Conservation (phyloP, 2,888 invertebrate species). For the Athalia rosae region DNA sequence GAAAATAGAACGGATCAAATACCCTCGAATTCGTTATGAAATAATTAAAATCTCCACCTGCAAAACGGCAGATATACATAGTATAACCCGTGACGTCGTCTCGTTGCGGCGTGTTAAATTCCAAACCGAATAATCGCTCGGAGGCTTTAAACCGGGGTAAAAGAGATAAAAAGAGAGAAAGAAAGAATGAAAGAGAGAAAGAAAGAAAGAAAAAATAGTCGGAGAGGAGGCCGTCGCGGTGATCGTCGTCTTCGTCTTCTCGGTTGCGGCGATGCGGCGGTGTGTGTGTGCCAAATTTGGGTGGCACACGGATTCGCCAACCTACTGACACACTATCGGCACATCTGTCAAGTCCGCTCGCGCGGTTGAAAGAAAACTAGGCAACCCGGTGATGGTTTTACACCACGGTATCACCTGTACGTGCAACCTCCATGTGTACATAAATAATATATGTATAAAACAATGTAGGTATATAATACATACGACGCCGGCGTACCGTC, state of each 20-base stretch:
- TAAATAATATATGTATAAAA: neutral
- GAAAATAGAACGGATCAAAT: neutral
- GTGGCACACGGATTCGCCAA: slow-evolving; percentile 63
- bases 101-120: neutral
- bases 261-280: too few species aligned
- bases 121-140: slow-evolving; percentile 30
- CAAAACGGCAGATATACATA: too few species aligned
- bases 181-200: slow-evolving; percentile 4
- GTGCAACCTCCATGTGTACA: slow-evolving; percentile 1
- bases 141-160: neutral
- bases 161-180: neutral
- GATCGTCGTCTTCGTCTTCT: too few species aligned
- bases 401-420: too few species aligned
- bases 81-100: too few species aligned
- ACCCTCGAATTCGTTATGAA: neutral
- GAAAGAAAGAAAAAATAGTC: slow-evolving; percentile 26
- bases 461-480: neutral
- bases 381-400: slow-evolving; percentile 39
- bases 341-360: slow-evolving; percentile 41
- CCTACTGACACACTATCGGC: slow-evolving; percentile 59
- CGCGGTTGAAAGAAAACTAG: slow-evolving; percentile 54
- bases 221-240: slow-evolving; percentile 47
- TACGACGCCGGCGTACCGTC: slow-evolving; percentile 4
- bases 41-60: too few species aligned
- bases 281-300: slow-evolving; percentile 63